Base-by-base conservation (phyloP, 2,113 vertebrate genomes). In the Melozone crissalis region DNA sequence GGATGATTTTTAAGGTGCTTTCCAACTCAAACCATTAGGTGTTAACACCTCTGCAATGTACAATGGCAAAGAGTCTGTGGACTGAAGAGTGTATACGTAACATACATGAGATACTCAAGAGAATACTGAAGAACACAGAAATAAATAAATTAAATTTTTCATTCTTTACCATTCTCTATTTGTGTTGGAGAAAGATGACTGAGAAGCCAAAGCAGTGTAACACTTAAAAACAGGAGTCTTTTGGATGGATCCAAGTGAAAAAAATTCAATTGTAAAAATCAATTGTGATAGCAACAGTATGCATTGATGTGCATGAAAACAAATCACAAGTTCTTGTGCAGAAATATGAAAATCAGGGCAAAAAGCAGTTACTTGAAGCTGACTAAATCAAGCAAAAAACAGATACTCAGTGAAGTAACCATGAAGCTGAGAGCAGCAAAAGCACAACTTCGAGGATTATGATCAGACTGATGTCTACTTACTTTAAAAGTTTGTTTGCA, bases 291-390 rank as follows among this genome's bases (percentile, higher is more conserved):
- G 27, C 37, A 96, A 91, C 49, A 76, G 15, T 18, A 86, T 18
- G 26, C 72, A 41, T 3, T 49, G 39, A 63, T 33, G 16, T 63
- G 41, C 59, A 14, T 66, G 28, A 65, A 84, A 75, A 83, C 28
- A 58, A 91, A 94, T 83, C 75, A 85, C 41, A 74, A 58, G n/a
- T 62, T 90, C 58, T 84, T 66, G 47, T 80, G 16, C 73, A 90
- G 47, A 92, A 88, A 75, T 84, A 83, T 46, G 63, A 94, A 90
- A 95, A 87, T 66, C 26, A 81, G 61, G 15, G 28, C 46, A 94
- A 80, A 33, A 41, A 84, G 15, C 27, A 46, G 81, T 82, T 66
- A 75, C 20, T 57, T 77, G 82, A 91, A 87, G 28, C 21, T 77
- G 27, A 71, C 37, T 93, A 93, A 94, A 88, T 33, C 44, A 92